Percentiles rank a stretch among this genome's conserved stretches.
Conservation (phyloP, 2,797 vertebrate genomes). For the Steatocranus sp. region DNA sequence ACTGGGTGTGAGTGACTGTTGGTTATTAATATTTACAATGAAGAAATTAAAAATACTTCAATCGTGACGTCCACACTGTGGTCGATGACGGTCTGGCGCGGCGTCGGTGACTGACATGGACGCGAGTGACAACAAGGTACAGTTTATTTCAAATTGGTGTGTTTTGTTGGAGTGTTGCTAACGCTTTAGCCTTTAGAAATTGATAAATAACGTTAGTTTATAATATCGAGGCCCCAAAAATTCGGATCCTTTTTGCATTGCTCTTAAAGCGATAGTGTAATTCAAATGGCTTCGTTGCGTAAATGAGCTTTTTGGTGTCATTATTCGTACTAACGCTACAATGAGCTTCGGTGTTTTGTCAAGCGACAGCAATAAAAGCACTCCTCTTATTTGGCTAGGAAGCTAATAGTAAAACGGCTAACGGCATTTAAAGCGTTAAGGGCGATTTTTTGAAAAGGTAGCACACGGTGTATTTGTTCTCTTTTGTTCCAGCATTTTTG, state of each 20-base stretch:
- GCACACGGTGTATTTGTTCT: background rate
- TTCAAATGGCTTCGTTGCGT: background rate
- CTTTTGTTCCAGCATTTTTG: fast-evolving
- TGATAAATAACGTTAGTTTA: background rate
- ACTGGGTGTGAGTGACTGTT: constrained; percentile 38
- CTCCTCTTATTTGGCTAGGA: background rate
- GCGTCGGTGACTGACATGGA: constrained; percentile 74
- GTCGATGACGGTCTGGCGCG: constrained; percentile 51
- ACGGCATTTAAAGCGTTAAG: background rate
- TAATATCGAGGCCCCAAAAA: background rate
- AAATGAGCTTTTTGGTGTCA: background rate
- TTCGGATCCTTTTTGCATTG: background rate
- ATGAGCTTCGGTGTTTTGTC: background rate
- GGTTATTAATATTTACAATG: constrained; percentile 50
- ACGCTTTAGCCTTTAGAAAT: background rate
- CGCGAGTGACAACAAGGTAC: constrained; percentile 75
- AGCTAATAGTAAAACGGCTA: constrained; percentile 41
- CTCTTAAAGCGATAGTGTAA: background rate
- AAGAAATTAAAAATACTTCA: constrained; percentile 51
- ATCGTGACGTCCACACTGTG: constrained; percentile 68
- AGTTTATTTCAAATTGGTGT: background rate
- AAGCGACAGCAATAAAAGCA: background rate
- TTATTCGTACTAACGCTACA: background rate
- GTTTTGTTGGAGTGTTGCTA: background rate
- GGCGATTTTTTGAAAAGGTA: background rate